Evolutionary conservation across 2,797 vertebrate genomes (phyloP), one percentile per base, ranked within the genome.

Genomic region (Peromyscus eremicus): DNA sequence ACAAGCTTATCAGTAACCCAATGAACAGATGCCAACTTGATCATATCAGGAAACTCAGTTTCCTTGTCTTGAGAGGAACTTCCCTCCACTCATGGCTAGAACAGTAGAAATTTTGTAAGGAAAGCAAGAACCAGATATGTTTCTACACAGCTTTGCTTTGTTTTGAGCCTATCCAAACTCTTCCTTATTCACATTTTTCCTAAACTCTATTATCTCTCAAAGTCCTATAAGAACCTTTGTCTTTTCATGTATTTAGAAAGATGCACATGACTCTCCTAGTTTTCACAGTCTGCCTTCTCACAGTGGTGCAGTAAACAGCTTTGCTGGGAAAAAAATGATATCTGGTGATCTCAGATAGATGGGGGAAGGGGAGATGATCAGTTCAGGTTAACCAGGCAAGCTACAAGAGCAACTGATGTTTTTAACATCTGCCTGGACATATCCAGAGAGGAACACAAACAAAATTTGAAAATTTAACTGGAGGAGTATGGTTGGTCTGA

Each of bases 121-220:
- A 66, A 89, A 60, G 8, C 40, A 82, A 82, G 37, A 92, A 40
- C n/a, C 7, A 14, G 13, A 52, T 55, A 16, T 55, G 55, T 55
- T 55, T 55, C 52, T 55, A 52, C 52, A 52, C 52, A 52, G 70
- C 23, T n/a, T 62, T 79, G 85, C 71, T 96, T 95, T 94, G 89
- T 71, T 96, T 55, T 86, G 83, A 95, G 92, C 83, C 95, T 92
- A 86, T 92, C 46, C 62, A 95, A 94, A 94, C 25, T 93, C 4
- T 3, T 16, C 43, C 90, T 94, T 89, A 87, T 97, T 98, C 97
- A 94, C 89, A 94, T 96, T 85, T 88, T 55, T 23, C 76, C 95
- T 88, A 52, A 89, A 89, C 27, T 85, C 83, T 62, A 88, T 92
- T 80, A 95, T 93, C 40, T 14, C 60, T 91, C 82, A 55, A 82